These are phyloP conservation scores for Pangasianodon hypophthalmus DNA, from an alignment of 2,113 vertebrate genomes.

Conservation along the genomic window DNA sequence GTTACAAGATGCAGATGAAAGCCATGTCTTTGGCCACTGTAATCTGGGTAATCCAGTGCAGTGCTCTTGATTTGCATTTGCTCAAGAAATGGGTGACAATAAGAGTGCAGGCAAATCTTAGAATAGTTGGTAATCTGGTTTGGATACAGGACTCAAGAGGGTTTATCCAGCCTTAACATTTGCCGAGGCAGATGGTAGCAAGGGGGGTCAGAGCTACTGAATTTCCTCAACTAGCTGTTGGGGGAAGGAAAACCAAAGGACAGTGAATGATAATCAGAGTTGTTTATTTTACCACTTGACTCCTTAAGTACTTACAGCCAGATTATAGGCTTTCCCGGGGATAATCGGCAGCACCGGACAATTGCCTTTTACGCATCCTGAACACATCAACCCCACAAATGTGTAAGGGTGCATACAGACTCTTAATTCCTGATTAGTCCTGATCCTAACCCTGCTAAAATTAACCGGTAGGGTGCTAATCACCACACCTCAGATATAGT, in stretches of 20 bases:
- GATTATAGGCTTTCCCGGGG: conserved; percentile 85
- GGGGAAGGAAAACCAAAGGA: conserved; percentile 68
- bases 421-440: conserved; percentile 85
- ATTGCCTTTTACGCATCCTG: conserved; percentile 78
- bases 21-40: conserved; percentile 67
- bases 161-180: conserved; percentile 79
- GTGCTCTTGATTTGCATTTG: conserved; percentile 76
- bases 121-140: conserved; percentile 77
- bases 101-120: conserved; percentile 71
- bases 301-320: conserved; percentile 82
- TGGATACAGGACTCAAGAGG: conserved; percentile 74
- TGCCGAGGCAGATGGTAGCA: conserved; percentile 79
- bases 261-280: conserved; percentile 83
- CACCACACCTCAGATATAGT: conserved; percentile 67
- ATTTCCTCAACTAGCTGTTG: conserved; percentile 60
- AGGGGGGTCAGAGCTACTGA: conserved; percentile 63
- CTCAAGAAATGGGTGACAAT: conserved; percentile 74
- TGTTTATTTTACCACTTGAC: conserved; percentile 88
- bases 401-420: conserved; percentile 74
- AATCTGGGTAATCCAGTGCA: conserved; percentile 75
- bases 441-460: conserved; percentile 78
- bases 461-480: conserved; percentile 82
- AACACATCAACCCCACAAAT: conserved; percentile 74
- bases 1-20: conserved; percentile 62
- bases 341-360: conserved; percentile 84